A percentile compares a stretch with the other conserved stretches of the same genome.
Evolutionary conservation across 2,888 invertebrate species (phyloP).

Genomic region (Rotaria magnacalcarata): DNA sequence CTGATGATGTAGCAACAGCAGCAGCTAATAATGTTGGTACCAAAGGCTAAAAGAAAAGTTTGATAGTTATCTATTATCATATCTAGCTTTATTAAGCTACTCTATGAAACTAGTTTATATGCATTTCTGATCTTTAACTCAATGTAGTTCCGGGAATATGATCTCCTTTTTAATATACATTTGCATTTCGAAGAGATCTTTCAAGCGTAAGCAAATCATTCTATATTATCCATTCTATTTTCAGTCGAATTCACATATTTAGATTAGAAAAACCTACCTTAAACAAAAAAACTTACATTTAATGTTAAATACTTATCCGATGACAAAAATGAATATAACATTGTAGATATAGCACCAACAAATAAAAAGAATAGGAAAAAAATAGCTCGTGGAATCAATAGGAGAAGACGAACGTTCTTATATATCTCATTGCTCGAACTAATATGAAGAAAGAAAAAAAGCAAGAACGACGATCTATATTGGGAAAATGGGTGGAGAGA

Average conservation of each 20-base stretch:
- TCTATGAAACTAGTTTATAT: conserved; percentile 1
- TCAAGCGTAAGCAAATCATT: neutral
- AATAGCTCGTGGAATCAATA: neutral
- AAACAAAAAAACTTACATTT: conserved; percentile 5
- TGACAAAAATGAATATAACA: conserved; percentile 27
- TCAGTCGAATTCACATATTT: neutral
- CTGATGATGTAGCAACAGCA: neutral
- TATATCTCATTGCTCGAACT: neutral
- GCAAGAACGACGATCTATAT: conserved; percentile 7
- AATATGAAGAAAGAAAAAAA: neutral
- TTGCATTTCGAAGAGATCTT: conserved; percentile 1
- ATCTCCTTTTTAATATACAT: neutral
- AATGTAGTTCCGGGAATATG: conserved; percentile 5
- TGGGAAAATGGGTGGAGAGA: conserved; percentile 13
- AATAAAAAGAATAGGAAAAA: neutral
- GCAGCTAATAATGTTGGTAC: conserved; percentile 15
- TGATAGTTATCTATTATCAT: neutral
- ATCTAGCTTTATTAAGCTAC: neutral
- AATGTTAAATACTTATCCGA: conserved; percentile 24
- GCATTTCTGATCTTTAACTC: conserved; percentile 21
- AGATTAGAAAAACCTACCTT: neutral
- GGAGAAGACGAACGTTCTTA: neutral
- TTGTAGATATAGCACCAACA: neutral
- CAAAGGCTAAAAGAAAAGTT: neutral
- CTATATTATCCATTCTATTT: neutral